These are phyloP conservation scores for Phalacrocorax brasilianus DNA, from an alignment of 2,113 vertebrate genomes.

Conservation along the genomic window DNA sequence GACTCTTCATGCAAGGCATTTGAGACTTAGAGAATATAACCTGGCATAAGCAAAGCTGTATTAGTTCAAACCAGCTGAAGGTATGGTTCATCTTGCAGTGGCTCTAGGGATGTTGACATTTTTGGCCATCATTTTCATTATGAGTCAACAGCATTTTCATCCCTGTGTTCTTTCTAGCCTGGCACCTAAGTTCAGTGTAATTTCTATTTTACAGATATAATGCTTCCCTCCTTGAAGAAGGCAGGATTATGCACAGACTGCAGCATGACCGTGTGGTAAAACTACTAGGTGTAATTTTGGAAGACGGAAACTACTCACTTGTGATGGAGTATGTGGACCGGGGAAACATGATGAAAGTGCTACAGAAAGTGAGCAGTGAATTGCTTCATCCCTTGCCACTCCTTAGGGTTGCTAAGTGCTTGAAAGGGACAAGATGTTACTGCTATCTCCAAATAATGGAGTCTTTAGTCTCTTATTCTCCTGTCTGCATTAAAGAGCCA, in stretches of 20 bases:
- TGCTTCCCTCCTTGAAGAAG: conserved; percentile 86
- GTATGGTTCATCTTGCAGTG: background rate
- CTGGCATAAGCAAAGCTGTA: background rate
- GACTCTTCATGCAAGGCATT: background rate
- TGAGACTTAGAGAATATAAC: background rate
- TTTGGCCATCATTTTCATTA: background rate
- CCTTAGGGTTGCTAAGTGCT: background rate
- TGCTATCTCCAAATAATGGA: background rate
- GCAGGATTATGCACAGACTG: conserved; percentile 87
- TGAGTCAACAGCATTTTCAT: background rate
- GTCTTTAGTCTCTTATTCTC: background rate
- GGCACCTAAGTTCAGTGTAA: background rate
- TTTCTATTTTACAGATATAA: conserved; percentile 73
- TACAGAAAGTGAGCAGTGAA: conserved; percentile 75
- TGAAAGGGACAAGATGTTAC: background rate
- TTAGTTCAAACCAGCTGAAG: background rate
- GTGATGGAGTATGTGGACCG: conserved; percentile 91
- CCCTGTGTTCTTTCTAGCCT: background rate
- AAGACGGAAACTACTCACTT: conserved; percentile 88
- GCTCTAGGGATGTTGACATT: background rate
- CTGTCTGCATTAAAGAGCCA: background rate
- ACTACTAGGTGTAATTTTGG: conserved; percentile 88
- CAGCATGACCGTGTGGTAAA: conserved; percentile 87
- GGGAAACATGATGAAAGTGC: conserved; percentile 88
- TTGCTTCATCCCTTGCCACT: background rate